phyloP scores from a whole-genome alignment of 2,797 vertebrate genomes.

The Gambelia wislizenii region DNA sequence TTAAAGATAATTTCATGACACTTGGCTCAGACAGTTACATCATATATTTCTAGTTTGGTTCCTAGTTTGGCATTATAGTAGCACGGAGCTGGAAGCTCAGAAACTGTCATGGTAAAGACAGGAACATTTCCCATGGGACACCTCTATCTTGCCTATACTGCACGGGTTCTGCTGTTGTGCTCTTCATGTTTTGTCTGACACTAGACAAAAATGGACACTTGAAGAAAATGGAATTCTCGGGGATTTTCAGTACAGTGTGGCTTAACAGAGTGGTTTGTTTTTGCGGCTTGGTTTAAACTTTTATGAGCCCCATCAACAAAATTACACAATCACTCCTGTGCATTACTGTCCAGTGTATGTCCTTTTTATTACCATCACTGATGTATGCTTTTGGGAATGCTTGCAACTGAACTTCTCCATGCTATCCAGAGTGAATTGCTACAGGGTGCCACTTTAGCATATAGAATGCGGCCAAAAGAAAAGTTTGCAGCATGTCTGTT shows the following conservation, averaged over 20 bases:
- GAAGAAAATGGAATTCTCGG: too few relatives aligned
- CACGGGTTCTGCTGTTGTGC: neutral
- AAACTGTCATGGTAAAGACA: neutral
- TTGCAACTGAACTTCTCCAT: neutral
- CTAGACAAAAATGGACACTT: neutral
- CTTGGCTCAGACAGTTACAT: neutral
- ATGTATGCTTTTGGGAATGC: neutral
- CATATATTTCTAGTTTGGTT: neutral
- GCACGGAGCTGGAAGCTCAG: neutral
- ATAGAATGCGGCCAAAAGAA: neutral
- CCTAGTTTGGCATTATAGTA: too few relatives aligned
- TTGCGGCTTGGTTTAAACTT: neutral
- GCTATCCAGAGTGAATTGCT: neutral
- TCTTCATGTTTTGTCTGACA: neutral
- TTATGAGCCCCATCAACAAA: neutral
- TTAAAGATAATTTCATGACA: neutral
- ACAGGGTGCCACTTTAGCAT: neutral
- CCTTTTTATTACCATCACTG: neutral
- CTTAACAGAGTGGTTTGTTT: neutral
- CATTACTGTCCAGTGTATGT: neutral
- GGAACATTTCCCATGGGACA: neutral
- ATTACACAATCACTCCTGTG: neutral
- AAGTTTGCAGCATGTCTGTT: neutral
- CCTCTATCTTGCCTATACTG: too few relatives aligned
- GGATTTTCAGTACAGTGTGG: neutral